Percentiles rank a stretch among this genome's conserved stretches.
These are phyloP conservation scores for Arvicanthis niloticus DNA, from an alignment of 2,113 vertebrate genomes.

Conservation along the genomic window DNA sequence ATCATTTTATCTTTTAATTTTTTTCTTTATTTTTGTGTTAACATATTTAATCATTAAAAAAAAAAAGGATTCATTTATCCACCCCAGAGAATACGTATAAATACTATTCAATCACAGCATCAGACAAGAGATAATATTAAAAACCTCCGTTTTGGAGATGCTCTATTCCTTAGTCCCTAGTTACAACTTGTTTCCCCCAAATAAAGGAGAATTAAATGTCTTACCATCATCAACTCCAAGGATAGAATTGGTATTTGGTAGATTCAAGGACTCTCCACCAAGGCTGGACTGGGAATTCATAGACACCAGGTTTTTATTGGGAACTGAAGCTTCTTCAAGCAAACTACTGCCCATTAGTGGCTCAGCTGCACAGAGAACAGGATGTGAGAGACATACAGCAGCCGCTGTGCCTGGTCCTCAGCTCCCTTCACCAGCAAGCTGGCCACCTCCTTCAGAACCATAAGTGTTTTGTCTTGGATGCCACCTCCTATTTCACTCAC, in stretches of 20 bases:
- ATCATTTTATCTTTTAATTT: constrained; percentile 56
- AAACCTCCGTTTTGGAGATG: constrained; percentile 26
- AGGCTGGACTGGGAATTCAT: constrained; percentile 90
- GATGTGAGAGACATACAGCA: constrained; percentile 51
- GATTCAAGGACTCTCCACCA: constrained; percentile 92
- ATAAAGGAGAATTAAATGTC: constrained; percentile 73
- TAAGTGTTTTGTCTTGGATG: background rate
- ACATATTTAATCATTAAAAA: constrained; percentile 40
- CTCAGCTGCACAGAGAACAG: constrained; percentile 87
- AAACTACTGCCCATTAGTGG: constrained; percentile 96
- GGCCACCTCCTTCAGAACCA: constrained; percentile 31
- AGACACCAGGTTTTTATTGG: constrained; percentile 91
- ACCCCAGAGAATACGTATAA: constrained; percentile 62
- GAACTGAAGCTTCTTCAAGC: constrained; percentile 93
- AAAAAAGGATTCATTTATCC: constrained; percentile 49
- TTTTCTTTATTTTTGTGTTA: constrained; percentile 63
- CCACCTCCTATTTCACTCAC: constrained; percentile 44
- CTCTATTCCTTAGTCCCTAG: constrained; percentile 33
- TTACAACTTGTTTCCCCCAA: constrained; percentile 63
- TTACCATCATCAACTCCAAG: constrained; percentile 93
- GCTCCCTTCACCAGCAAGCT: constrained; percentile 34
- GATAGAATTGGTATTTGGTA: constrained; percentile 94
- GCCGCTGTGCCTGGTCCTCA: constrained; percentile 46
- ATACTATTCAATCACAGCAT: constrained; percentile 46
- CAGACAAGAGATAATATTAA: constrained; percentile 45